These are phyloP conservation scores for Oenanthe oenanthe DNA, from an alignment of 2,113 vertebrate species.

Conservation along the genomic window DNA sequence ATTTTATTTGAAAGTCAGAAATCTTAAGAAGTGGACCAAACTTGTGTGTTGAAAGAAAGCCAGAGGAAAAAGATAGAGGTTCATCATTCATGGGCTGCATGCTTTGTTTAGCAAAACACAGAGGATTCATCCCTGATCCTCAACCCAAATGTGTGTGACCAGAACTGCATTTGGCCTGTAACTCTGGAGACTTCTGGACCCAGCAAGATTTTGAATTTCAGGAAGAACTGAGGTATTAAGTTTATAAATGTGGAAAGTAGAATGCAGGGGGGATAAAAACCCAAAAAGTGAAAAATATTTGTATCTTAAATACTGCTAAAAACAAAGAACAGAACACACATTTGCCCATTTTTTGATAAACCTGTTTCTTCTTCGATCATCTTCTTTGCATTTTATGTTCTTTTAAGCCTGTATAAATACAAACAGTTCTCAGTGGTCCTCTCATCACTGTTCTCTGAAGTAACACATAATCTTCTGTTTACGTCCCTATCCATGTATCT, in stretches of 20 bases:
- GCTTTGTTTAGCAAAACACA: not conserved
- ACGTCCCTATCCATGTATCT: not conserved
- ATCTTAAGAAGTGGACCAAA: constrained; percentile 41
- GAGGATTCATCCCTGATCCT: not conserved
- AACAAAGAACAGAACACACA: not conserved
- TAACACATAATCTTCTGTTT: not conserved
- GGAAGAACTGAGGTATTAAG: not conserved
- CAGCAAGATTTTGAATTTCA: not conserved
- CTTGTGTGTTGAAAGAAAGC: constrained; percentile 16
- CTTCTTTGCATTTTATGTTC: not conserved
- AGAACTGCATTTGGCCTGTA: not conserved
- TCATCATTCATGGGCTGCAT: not conserved
- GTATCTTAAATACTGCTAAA: not conserved
- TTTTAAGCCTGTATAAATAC: not conserved
- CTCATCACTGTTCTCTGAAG: not conserved
- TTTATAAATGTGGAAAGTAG: not conserved
- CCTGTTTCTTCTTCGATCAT: not conserved
- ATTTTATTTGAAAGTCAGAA: constrained; percentile 74
- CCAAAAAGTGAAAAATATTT: not conserved
- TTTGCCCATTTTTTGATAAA: not conserved
- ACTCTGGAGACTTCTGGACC: not conserved
- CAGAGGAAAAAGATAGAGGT: not conserved
- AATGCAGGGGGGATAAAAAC: accelerated
- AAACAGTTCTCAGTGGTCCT: not conserved
- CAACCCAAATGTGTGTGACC: not conserved